Percentiles rank a stretch among this genome's conserved stretches.
Conservation (phyloP, 2,888 invertebrate genomes). For the Trachelus troglodyta region DNA sequence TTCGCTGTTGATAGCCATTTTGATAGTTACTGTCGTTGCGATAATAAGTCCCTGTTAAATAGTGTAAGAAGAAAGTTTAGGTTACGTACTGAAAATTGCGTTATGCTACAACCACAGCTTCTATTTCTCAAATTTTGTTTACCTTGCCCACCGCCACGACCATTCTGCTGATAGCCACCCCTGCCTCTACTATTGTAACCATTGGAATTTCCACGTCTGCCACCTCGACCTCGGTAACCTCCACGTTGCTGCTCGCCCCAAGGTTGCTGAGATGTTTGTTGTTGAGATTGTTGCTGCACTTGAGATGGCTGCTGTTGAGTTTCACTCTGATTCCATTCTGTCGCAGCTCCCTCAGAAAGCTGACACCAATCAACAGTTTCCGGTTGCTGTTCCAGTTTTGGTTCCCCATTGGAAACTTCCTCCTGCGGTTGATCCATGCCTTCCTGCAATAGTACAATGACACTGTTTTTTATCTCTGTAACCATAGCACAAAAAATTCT, state of each 20-base stretch:
- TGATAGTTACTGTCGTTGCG: conserved; percentile 63
- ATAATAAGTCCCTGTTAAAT: conserved; percentile 54
- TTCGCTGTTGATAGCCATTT: conserved; percentile 65
- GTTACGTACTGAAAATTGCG: not conserved
- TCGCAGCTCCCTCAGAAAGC: conserved; percentile 46
- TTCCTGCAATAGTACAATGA: conserved; percentile 35
- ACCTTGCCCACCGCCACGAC: conserved; percentile 58
- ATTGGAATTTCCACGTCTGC: conserved; percentile 68
- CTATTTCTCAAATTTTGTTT: conserved; percentile 26
- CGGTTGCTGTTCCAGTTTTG: conserved; percentile 45
- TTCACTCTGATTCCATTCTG: conserved; percentile 65
- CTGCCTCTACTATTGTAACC: conserved; percentile 70
- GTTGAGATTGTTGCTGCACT: conserved; percentile 49
- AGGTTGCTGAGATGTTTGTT: conserved; percentile 50
- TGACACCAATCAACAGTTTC: conserved; percentile 58
- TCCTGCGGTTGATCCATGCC: conserved; percentile 50
- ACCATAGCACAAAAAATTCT: not conserved
- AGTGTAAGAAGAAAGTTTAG: not conserved
- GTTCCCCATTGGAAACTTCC: conserved; percentile 39
- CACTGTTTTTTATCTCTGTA: not conserved
- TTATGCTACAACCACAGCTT: not conserved
- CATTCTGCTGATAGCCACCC: conserved; percentile 65
- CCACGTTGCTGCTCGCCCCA: conserved; percentile 59
- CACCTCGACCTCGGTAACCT: conserved; percentile 66
- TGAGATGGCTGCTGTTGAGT: conserved; percentile 53